A percentile compares a stretch with the other conserved stretches of the same genome.
phyloP scores from a whole-genome alignment of 1,140 invertebrate genomes.

The Drosophila ohnishii region DNA sequence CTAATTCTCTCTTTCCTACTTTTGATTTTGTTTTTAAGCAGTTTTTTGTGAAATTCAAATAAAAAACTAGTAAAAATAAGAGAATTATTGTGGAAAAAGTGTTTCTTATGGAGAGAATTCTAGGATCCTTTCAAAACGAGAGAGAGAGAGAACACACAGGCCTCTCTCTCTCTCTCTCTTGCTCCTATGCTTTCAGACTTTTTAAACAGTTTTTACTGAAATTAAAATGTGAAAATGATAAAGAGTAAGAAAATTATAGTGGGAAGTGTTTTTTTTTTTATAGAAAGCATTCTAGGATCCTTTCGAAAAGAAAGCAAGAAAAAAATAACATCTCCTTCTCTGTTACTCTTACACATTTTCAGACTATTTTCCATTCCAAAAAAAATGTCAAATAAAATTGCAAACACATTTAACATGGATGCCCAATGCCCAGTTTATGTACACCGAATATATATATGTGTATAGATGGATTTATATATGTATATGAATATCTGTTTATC shows the following conservation, averaged over 20 bases:
- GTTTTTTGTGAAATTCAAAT: not conserved
- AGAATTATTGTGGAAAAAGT: no score
- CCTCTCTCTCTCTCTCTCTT: no score
- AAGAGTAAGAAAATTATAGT: no score
- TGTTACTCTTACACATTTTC: not conserved
- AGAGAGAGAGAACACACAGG: no score
- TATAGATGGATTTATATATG: slow-evolving; percentile 1
- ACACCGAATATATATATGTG: slow-evolving; percentile 10
- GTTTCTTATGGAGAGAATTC: not conserved
- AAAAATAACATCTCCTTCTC: not conserved
- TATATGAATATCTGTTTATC: not conserved
- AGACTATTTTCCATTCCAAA: not conserved
- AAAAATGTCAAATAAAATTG: not conserved
- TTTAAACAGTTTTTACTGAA: no score
- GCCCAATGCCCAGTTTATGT: not conserved
- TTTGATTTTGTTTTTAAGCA: not conserved
- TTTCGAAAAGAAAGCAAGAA: not conserved
- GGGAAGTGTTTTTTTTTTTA: no score
- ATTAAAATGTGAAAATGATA: no score
- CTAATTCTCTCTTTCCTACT: not conserved
- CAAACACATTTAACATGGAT: not conserved
- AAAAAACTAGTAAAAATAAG: no score
- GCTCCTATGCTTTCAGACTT: no score
- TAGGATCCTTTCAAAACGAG: no score
- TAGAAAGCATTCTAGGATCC: no score